A percentile compares a stretch with the other conserved stretches of the same genome.
phyloP scores from a whole-genome alignment of 92 coral and sea anemone species.

The Paragorgia papillata region DNA sequence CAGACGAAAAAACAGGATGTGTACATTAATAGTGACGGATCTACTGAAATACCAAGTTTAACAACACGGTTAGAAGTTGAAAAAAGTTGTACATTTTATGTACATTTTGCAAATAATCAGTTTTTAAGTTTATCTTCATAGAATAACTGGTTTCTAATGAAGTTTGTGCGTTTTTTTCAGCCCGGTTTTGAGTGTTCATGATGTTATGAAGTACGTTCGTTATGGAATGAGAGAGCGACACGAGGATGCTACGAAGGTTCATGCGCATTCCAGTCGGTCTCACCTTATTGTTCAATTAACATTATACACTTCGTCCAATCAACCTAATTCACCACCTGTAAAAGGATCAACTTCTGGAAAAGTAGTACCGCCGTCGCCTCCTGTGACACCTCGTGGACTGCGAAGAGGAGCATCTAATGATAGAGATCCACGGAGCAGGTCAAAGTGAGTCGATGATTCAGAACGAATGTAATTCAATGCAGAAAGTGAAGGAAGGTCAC shows the following conservation, averaged over 20 bases:
- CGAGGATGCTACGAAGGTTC: constrained; percentile 98
- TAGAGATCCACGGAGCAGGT: constrained; percentile 60
- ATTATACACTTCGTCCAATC: constrained; percentile 75
- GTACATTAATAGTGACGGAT: constrained; percentile 92
- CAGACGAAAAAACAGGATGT: constrained; percentile 70
- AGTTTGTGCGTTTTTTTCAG: constrained; percentile 49
- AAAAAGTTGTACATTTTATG: not conserved
- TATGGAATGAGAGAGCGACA: constrained; percentile 96
- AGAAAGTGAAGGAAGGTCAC: too few species aligned
- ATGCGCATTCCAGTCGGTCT: constrained; percentile 98
- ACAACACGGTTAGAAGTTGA: constrained; percentile 65
- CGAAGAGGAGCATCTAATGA: constrained; percentile 78
- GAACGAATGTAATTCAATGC: too few species aligned
- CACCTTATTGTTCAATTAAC: constrained; percentile 97
- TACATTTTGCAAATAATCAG: not conserved
- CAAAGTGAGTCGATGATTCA: constrained; percentile 56
- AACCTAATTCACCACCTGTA: constrained; percentile 57
- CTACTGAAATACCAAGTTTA: constrained; percentile 92
- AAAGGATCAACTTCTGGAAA: constrained; percentile 68
- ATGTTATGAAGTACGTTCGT: constrained; percentile 88
- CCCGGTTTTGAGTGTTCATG: constrained; percentile 80
- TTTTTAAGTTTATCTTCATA: not conserved
- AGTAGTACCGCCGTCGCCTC: constrained; percentile 97
- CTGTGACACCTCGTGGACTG: constrained; percentile 82
- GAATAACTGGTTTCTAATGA: too few species aligned